Base-by-base conservation (phyloP, 1,140 invertebrate species). In the Trissolcus basalis region DNA sequence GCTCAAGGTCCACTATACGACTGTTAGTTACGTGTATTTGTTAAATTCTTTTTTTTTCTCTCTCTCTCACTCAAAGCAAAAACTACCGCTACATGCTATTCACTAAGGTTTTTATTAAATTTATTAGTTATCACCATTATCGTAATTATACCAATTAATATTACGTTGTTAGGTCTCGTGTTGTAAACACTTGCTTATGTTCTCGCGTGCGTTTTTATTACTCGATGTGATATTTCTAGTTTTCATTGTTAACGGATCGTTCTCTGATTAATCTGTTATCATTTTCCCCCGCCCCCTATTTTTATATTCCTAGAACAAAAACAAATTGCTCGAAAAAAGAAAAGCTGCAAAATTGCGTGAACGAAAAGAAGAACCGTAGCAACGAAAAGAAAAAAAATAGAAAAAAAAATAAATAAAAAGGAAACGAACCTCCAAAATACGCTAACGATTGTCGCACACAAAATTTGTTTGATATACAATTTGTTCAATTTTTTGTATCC, bases 391-490 rank as follows among this genome's bases (percentile, higher is more conserved):
- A n/a, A n/a, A n/a, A n/a, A n/a, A n/a, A n/a, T n/a, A n/a, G n/a
- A 39, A 41, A 36, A 41, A 14, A 13, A 11, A 36, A 16, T 1
- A 27, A 27, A 27, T 6, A 27, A 48, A 4, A 39, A 39, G 9
- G 36, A 39, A 63, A 51, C 19, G 44, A 63, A 80, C 83, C 85
- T 87, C 58, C 81, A 82, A 86, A 88, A 88, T 87, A 87, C 86
- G 86, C 86, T 86, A 79, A 85, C 83, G 80, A 88, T 88, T 87
- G 84, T 87, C 86, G 75, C 79, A 82, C 67, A 76, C 78, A 85
- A 39, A 84, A 84, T 84, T 44, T 8, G 12, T 44, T 13, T 27
- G 19, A 27, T n/a, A 27, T 27, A 27, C 6, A 27, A 27, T 27
- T 27, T 27, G 19, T 27, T 27, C 19, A 27, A n/a, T 27, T 27